A percentile compares a stretch with the other conserved stretches of the same genome.
Conservation (phyloP, 2,888 invertebrate genomes). For the Drosophila neutralis region DNA sequence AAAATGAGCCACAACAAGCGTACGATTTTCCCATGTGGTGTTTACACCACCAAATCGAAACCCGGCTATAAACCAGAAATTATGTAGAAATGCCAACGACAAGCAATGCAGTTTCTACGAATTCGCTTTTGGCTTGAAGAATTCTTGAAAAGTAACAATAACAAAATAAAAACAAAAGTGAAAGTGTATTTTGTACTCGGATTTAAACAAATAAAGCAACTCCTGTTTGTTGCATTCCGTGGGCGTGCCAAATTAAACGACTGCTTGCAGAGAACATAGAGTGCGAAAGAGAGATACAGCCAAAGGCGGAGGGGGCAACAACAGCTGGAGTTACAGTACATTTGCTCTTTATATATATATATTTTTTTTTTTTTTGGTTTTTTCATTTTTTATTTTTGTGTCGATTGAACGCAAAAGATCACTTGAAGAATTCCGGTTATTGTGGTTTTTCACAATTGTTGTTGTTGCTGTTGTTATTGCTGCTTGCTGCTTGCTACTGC, state of each 20-base stretch:
- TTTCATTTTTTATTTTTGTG: slow-evolving; percentile 42
- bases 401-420: slow-evolving; percentile 75
- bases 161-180: slow-evolving; percentile 58
- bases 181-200: slow-evolving; percentile 61
- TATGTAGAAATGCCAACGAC: slow-evolving; percentile 42
- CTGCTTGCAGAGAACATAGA: neutral
- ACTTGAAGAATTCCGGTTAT: slow-evolving; percentile 78
- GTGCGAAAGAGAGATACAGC: neutral
- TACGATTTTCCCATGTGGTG: slow-evolving; percentile 52
- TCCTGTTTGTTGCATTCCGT: slow-evolving; percentile 39
- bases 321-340: slow-evolving; percentile 51
- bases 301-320: slow-evolving; percentile 6
- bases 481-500: slow-evolving; percentile 41
- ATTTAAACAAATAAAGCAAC: slow-evolving; percentile 10
- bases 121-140: slow-evolving; percentile 46
- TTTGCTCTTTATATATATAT: slow-evolving; percentile 30
- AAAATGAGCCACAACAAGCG: slow-evolving; percentile 13
- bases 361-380: slow-evolving; percentile 30
- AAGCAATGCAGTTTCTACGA: slow-evolving; percentile 45
- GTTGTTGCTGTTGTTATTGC: slow-evolving; percentile 31
- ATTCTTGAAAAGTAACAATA: slow-evolving; percentile 50
- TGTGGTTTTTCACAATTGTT: slow-evolving; percentile 61
- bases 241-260: slow-evolving; percentile 38
- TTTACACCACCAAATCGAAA: slow-evolving; percentile 61
- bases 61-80: slow-evolving; percentile 60